Evolutionary conservation across 2,113 vertebrate genomes (phyloP).

Genomic region (Cyprinodon brontotheroides): DNA sequence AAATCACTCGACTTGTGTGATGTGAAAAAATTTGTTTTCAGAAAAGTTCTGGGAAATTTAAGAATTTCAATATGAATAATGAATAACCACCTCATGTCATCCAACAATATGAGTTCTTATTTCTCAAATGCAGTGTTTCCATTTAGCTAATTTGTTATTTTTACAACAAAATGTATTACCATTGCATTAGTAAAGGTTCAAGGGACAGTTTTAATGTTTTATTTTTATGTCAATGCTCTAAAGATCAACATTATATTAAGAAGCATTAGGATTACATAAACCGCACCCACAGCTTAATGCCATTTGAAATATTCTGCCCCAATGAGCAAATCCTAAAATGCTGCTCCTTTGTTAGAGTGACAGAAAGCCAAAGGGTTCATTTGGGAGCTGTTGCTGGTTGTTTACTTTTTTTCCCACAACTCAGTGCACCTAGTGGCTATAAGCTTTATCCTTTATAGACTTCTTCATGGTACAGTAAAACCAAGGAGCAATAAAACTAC

Average conservation of each 20-base stretch:
- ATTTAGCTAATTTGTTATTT: no score
- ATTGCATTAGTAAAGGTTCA: no score
- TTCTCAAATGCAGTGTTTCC: no score
- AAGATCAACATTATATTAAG: slow-evolving; percentile 9
- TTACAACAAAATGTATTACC: no score
- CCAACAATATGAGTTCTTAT: no score
- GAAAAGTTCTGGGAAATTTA: no score
- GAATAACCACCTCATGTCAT: no score
- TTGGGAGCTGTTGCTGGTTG: slow-evolving; percentile 18
- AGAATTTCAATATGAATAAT: no score
- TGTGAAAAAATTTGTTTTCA: no score
- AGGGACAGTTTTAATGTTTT: no score
- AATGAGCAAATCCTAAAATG: slow-evolving; percentile 44
- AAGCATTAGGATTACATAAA: slow-evolving; percentile 46
- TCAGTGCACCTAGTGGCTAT: not conserved
- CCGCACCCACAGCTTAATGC: slow-evolving; percentile 32
- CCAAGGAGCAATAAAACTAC: not conserved
- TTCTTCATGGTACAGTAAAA: slow-evolving; percentile 3
- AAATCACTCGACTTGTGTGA: no score
- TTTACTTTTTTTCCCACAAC: slow-evolving; percentile 10
- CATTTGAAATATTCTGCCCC: slow-evolving; percentile 42
- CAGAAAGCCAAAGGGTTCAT: not conserved
- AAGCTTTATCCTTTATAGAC: not conserved
- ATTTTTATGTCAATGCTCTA: not conserved
- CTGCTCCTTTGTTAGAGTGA: slow-evolving; percentile 15